Conservation (phyloP, 2,888 invertebrate species). For the Agrochola macilenta region DNA sequence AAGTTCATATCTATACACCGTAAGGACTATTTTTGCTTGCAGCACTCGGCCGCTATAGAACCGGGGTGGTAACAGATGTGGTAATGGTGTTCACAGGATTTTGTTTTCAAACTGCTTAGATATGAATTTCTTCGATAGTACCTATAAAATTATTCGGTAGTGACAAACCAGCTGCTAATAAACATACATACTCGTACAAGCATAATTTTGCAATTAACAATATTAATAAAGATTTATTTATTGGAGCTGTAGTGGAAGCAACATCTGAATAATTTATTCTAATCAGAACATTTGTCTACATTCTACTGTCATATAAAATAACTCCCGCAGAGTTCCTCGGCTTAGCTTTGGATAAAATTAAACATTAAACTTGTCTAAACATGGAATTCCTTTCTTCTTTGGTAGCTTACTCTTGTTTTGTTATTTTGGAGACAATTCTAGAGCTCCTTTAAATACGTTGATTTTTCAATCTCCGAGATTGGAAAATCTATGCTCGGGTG, state of each 20-base stretch:
- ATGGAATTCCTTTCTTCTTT: conserved; percentile 26
- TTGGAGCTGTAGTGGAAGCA: conserved; percentile 4
- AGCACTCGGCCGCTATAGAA: no score
- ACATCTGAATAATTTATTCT: conserved; percentile 48
- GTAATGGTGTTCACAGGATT: no score
- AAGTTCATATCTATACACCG: no score
- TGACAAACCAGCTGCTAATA: conserved; percentile 29
- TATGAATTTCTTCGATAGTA: no score
- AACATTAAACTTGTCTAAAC: conserved; percentile 1
- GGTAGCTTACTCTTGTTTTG: background rate
- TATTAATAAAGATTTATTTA: conserved; percentile 40
- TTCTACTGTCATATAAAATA: conserved; percentile 20
- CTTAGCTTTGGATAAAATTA: conserved; percentile 2
- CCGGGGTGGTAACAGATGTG: no score
- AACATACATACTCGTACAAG: conserved; percentile 31
- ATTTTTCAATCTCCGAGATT: background rate
- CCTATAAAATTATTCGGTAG: conserved; percentile 19
- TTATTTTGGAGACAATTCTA: background rate
- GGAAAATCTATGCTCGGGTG: background rate
- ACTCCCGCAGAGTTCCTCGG: conserved; percentile 23
- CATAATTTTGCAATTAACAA: conserved; percentile 29
- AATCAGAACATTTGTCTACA: conserved; percentile 48
- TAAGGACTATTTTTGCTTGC: no score
- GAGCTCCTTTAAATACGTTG: background rate
- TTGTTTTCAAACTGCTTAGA: no score